Base-by-base conservation (phyloP, 2,888 invertebrate species). In the Lasioglossum figueresi region DNA sequence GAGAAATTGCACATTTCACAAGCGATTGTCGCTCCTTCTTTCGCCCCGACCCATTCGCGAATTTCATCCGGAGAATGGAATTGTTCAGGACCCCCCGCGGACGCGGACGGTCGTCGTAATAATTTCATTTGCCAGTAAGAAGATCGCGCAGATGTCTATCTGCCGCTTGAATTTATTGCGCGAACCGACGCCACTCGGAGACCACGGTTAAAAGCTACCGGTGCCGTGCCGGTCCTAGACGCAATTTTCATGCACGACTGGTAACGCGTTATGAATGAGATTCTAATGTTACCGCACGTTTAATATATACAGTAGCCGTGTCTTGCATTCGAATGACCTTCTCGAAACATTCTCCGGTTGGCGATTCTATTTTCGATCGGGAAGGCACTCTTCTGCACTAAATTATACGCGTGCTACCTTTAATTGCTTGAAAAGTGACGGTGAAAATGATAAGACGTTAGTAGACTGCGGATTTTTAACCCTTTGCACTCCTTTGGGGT, bases 241-340 rank as follows among this genome's bases (percentile, higher is more conserved):
- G 74, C 45, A 80, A 80, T 82, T 63, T 71, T 45, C 80, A 79
- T 34, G 63, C 71, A 37, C 48, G 40, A 48, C 63, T 48, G 79
- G 63, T 27, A 19, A 5, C 71, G 40, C 48, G 70, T 70, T 82
- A 71, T 37, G 80, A 75, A 80, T 75, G 80, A 80, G 75, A 71
- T 71, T 82, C 80, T 71, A 80, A 71, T 75, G 80, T 80, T 34
- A 40, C 19, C 59, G 45, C 19, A 48, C 75, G n/a, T 63, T 70
- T 82, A 80, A 80, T 75, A n/a, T 48, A 81, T 80, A 80, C 37
- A 27, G n/a, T 37, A 10, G n/a, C 27, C 40, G 79, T 79, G 81
- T 66, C 79, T 43, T 27, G 66, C 31, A n/a, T 37, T 10, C 27
- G 45, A 45, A 74, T n/a, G n/a, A 19, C n/a, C 5, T 37, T n/a